A percentile compares a stretch with the other conserved stretches of the same genome.
Conservation (phyloP, 53 echinoderm and acorn worm species). For the Echinometra lucunter region DNA sequence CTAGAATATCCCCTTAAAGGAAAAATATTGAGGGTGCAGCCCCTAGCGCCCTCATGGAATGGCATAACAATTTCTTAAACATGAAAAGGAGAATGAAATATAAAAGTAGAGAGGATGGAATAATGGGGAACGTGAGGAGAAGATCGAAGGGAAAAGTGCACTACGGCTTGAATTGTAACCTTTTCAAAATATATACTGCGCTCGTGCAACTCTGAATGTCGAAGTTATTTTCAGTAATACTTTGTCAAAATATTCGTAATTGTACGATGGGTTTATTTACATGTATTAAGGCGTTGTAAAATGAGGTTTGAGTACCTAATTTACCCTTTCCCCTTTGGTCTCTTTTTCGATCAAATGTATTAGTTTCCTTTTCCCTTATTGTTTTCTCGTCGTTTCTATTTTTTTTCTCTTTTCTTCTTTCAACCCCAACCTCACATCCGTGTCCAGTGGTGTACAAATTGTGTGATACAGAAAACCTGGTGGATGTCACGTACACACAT, state of each 20-base stretch:
- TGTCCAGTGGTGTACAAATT: background rate
- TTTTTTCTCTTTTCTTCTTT: background rate
- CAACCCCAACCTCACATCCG: background rate
- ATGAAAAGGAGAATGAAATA: too few species aligned
- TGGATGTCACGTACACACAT: conserved; percentile 6
- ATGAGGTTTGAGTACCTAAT: background rate
- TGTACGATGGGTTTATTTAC: conserved; percentile 43
- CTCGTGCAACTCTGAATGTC: background rate
- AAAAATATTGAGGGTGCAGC: too few species aligned
- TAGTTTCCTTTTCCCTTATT: background rate
- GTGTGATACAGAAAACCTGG: background rate
- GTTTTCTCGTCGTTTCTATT: background rate
- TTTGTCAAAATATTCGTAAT: conserved; percentile 22
- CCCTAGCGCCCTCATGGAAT: too few species aligned
- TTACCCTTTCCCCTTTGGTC: background rate
- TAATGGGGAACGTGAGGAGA: too few species aligned
- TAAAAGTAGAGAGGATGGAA: too few species aligned
- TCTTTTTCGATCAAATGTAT: background rate
- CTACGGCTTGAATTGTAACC: background rate
- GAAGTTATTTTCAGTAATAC: background rate
- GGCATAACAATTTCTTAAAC: too few species aligned
- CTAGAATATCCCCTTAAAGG: too few species aligned
- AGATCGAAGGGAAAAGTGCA: background rate
- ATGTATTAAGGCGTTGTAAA: conserved; percentile 10
- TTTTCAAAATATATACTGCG: background rate